Percentiles rank a stretch among this genome's conserved stretches.
Conservation (phyloP, 2,113 vertebrate species). For the Neogale vison region DNA sequence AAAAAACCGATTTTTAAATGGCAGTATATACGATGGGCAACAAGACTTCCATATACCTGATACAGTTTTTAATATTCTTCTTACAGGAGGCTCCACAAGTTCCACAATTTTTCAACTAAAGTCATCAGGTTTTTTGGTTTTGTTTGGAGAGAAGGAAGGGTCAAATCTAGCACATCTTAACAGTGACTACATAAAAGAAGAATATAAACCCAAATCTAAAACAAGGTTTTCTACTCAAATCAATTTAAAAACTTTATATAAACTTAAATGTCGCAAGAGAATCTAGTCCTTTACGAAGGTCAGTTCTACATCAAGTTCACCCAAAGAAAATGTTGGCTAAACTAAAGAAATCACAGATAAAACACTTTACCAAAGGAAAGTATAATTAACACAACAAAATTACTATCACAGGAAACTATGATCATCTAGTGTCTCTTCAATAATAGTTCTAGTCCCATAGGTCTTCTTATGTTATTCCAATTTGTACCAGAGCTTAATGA, state of each 20-base stretch:
- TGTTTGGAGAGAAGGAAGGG: not conserved
- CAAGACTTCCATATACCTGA: not conserved
- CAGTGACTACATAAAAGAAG: conserved; percentile 13
- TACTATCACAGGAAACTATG: conserved; percentile 50
- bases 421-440: conserved; percentile 37
- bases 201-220: conserved; percentile 45
- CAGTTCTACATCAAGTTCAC: conserved; percentile 42
- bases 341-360: conserved; percentile 43
- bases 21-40: not conserved
- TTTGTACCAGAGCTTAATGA: conserved; percentile 66
- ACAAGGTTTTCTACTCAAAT: conserved; percentile 36
- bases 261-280: conserved; percentile 36
- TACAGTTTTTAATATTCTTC: not conserved
- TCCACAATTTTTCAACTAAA: not conserved
- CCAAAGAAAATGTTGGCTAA: conserved; percentile 49
- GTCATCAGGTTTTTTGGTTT: not conserved
- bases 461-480: conserved; percentile 50
- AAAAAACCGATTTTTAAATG: not conserved
- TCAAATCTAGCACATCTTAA: conserved; percentile 37
- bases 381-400: not conserved
- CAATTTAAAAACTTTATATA: conserved; percentile 37
- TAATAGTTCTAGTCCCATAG: conserved; percentile 32
- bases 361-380: conserved; percentile 53
- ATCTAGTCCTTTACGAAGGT: conserved; percentile 54
- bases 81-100: not conserved